Evolutionary conservation across 1,140 invertebrate species (phyloP).

Genomic region (Bicyclus anynana): DNA sequence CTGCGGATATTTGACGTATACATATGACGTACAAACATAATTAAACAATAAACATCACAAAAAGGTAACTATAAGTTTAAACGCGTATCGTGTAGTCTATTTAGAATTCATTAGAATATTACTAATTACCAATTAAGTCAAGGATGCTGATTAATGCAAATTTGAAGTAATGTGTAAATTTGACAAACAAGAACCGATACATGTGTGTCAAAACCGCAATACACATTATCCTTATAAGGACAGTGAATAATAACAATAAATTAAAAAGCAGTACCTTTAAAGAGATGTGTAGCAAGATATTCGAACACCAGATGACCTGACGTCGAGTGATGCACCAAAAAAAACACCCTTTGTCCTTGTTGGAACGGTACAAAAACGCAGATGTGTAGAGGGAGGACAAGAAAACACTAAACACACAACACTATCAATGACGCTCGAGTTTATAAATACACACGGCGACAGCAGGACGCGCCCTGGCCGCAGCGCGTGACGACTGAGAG

Average conservation of each 20-base stretch:
- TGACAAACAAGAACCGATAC: constrained; percentile 3
- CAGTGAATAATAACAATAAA: not conserved
- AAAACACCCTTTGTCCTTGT: not conserved
- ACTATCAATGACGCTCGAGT: constrained; percentile 49
- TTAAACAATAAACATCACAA: not conserved
- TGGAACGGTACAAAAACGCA: not conserved
- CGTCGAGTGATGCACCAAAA: too few relatives aligned
- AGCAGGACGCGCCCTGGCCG: constrained; percentile 61
- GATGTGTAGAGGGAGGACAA: constrained; percentile 12
- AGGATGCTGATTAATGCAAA: not conserved
- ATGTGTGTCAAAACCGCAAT: constrained; percentile 5
- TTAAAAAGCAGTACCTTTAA: not conserved
- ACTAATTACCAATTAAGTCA: not conserved
- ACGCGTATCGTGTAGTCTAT: too few relatives aligned
- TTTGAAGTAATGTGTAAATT: not conserved
- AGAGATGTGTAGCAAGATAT: not conserved
- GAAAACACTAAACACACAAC: constrained; percentile 6
- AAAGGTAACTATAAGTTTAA: too few relatives aligned
- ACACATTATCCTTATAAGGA: constrained; percentile 13
- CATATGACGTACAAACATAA: not conserved
- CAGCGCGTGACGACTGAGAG: constrained; percentile 35
- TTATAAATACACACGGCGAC: constrained; percentile 67
- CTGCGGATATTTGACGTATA: constrained; percentile 18
- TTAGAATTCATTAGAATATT: not conserved
- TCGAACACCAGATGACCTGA: not conserved